Base-by-base conservation (phyloP, 1,140 invertebrate genomes). In the Macrotrachela quadricornifera region DNA sequence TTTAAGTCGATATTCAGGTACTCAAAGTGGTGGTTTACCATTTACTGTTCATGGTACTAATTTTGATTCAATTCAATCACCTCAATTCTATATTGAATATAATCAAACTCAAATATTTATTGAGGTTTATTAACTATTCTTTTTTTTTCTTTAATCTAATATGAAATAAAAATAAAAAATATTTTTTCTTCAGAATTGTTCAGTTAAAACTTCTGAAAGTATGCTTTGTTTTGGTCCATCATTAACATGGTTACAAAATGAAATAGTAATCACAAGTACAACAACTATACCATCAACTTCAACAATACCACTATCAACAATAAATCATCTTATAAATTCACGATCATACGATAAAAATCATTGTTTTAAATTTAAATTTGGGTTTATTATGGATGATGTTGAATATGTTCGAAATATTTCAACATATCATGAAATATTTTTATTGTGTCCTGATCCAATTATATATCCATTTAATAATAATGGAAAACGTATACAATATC, bases 331-430 rank as follows among this genome's bases (percentile, higher is more conserved):
- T 15, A 48, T 11, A 38, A 43, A 15, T 40, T n/a, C 10, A 18
- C 38, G 16, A 43, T 42, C 14, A 43, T 45, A 37, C 38, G 16
- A 41, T 38, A 21, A 30, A 44, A 78, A 77, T 60, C 79, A 30
- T 30, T 30, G 21, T 81, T 9, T 63, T 43, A 67, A 76, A 51
- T 73, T 94, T 49, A 80, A 87, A 63, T 94, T 87, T 68, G 90
- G 88, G 15, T 94, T 95, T 65, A 72, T 81, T 55, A 88, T 95
- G 84, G 88, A 96, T 67, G 83, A 86, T 65, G 88, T 95, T 0
- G 76, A 54, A 75, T 56, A 77, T 18, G 81, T 91, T 6, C 78
- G 80, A 63, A 87, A 91, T 71, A 69, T 91, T 10, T 80, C 10
- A 70, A 60, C 50, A 38, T 60, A 55, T 49, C 56, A 40, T 68